Percentiles rank a stretch among this genome's conserved stretches.
These are phyloP conservation scores for Drosophila stalkeri DNA, from an alignment of 2,888 invertebrate genomes.

Conservation along the genomic window DNA sequence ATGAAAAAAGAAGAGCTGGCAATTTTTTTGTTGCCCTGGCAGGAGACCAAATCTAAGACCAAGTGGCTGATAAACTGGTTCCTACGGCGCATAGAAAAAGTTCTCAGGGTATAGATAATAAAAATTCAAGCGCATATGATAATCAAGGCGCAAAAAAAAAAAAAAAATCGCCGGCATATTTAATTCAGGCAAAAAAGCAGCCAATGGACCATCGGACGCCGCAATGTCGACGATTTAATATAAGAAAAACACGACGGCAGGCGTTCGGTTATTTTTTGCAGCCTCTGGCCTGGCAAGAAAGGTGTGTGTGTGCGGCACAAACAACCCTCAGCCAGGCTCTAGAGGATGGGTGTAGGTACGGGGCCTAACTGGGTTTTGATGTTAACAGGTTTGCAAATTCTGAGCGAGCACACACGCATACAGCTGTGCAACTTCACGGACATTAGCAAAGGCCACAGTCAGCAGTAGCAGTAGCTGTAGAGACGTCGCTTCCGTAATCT, in stretches of 20 bases:
- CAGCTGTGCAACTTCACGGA: conserved; percentile 78
- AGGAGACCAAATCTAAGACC: conserved; percentile 63
- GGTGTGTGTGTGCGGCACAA: conserved; percentile 66
- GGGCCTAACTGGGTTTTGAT: conserved; percentile 80
- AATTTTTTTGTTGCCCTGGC: conserved; percentile 66
- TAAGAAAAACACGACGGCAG: conserved; percentile 76
- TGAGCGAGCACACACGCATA: conserved; percentile 33
- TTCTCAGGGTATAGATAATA: conserved; percentile 85
- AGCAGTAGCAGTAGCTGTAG: neutral
- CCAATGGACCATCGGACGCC: conserved; percentile 57
- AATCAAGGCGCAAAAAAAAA: conserved; percentile 70
- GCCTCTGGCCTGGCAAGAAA: conserved; percentile 58
- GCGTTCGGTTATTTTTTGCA: conserved; percentile 59
- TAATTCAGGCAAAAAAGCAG: conserved; percentile 75
- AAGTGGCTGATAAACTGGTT: conserved; percentile 78
- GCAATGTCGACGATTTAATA: conserved; percentile 77
- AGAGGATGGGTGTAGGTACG: conserved; percentile 70
- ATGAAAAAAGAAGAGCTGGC: conserved; percentile 62
- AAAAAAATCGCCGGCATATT: conserved; percentile 62
- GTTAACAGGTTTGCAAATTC: conserved; percentile 82
- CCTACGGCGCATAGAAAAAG: conserved; percentile 81
- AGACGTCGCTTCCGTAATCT: conserved; percentile 82
- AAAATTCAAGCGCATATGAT: conserved; percentile 82
- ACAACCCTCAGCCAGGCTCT: conserved; percentile 66
- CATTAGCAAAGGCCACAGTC: conserved; percentile 65